Evolutionary conservation across 2,888 invertebrate genomes (phyloP).

Genomic region (Cheilosia pagana): DNA sequence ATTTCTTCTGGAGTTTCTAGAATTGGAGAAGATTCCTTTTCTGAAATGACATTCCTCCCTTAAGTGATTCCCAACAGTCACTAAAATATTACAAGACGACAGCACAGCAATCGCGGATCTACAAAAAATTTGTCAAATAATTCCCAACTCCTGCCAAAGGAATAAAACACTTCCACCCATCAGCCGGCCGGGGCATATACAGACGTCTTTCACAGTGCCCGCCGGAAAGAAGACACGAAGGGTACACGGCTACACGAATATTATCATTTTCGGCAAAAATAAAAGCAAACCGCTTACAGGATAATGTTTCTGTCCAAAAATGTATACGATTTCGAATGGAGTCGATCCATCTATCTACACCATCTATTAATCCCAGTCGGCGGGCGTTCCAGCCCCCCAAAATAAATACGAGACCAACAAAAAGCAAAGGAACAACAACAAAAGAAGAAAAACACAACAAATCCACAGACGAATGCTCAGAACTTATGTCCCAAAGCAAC

Average conservation of each 20-base stretch:
- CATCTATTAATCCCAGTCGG: conserved; percentile 29
- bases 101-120: no score
- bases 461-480: conserved; percentile 68
- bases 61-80: no score
- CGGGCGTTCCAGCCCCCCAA: neutral
- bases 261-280: conserved; percentile 33
- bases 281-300: conserved; percentile 41
- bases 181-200: neutral
- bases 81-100: no score
- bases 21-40: no score
- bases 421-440: conserved; percentile 2
- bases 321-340: conserved; percentile 35
- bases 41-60: no score
- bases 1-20: no score
- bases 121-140: conserved; percentile 21
- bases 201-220: conserved; percentile 11
- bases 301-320: conserved; percentile 46
- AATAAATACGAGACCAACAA: conserved; percentile 25
- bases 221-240: conserved; percentile 50
- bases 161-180: conserved; percentile 6
- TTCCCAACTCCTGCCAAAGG: conserved; percentile 15
- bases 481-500: conserved; percentile 74
- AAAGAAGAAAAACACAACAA: conserved; percentile 12
- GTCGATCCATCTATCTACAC: conserved; percentile 46
- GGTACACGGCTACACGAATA: conserved; percentile 38